phyloP scores from a whole-genome alignment of 2,888 invertebrate species.

The Lissocephala sabroskyi region DNA sequence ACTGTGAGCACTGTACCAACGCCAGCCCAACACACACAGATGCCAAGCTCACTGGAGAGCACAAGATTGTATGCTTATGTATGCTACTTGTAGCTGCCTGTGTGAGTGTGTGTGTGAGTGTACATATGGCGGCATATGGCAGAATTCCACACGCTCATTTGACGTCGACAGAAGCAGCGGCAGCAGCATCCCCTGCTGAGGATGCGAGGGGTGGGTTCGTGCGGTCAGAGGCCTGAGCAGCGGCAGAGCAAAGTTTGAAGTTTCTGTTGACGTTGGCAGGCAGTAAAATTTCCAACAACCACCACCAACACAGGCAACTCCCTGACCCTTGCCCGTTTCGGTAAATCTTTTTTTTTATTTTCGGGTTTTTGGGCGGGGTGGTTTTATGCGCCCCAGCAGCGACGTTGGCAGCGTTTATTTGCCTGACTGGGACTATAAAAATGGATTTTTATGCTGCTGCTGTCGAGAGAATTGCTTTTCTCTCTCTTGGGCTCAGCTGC shows the following conservation, averaged over 20 bases:
- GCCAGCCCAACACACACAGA: too few species aligned
- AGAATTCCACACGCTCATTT: slow-evolving; percentile 52
- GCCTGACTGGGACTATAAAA: slow-evolving; percentile 51
- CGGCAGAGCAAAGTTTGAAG: slow-evolving; percentile 27
- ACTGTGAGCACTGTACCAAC: slow-evolving; percentile 41
- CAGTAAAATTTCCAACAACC: slow-evolving; percentile 45
- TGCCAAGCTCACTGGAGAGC: slow-evolving; percentile 14
- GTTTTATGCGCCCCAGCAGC: slow-evolving; percentile 23
- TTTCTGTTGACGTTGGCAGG: slow-evolving; percentile 49
- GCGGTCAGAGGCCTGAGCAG: slow-evolving; percentile 15
- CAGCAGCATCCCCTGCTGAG: slow-evolving; percentile 9
- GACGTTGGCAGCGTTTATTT: slow-evolving; percentile 23
- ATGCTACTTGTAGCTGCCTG: slow-evolving; percentile 21
- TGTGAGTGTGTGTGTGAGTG: slow-evolving; percentile 15
- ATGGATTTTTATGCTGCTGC: slow-evolving; percentile 59
- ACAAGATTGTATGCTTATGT: slow-evolving; percentile 15
- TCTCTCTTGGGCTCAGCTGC: slow-evolving; percentile 11
- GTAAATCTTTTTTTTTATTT: slow-evolving; percentile 32
- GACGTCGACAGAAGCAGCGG: slow-evolving; percentile 18
- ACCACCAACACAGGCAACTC: slow-evolving; percentile 20
- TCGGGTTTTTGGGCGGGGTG: slow-evolving; percentile 30
- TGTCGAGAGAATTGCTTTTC: too few species aligned
- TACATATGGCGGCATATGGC: slow-evolving; percentile 63
- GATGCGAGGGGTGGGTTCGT: neutral
- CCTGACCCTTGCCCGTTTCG: slow-evolving; percentile 18